phyloP scores from a whole-genome alignment of 2,888 invertebrate species.

The Operophtera brumata region DNA sequence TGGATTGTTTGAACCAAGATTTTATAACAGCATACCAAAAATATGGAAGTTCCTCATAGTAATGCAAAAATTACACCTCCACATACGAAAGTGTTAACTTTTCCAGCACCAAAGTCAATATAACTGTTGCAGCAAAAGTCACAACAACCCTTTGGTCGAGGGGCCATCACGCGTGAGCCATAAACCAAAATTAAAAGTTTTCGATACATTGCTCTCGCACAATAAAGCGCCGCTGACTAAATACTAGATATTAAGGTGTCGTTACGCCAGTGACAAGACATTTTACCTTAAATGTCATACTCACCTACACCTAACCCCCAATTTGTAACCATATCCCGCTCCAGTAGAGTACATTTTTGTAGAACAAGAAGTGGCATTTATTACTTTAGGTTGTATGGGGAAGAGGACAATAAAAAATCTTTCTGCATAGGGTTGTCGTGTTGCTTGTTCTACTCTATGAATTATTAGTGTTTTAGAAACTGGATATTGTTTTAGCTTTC shows the following conservation, averaged over 20 bases:
- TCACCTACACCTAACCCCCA: background rate
- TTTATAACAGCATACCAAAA: no score
- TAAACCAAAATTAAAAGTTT: slow-evolving; percentile 80
- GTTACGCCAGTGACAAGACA: slow-evolving; percentile 69
- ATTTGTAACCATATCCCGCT: slow-evolving; percentile 30
- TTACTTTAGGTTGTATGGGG: slow-evolving; percentile 27
- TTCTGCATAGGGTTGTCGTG: slow-evolving; percentile 70
- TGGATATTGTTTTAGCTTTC: slow-evolving; percentile 62
- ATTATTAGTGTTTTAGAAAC: slow-evolving; percentile 65
- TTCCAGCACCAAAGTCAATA: background rate
- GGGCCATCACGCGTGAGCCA: slow-evolving; percentile 62
- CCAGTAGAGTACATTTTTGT: slow-evolving; percentile 26
- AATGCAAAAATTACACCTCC: no score
- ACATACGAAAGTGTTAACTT: background rate
- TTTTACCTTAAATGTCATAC: slow-evolving; percentile 34
- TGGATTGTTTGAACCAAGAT: background rate
- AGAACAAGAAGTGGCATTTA: slow-evolving; percentile 8
- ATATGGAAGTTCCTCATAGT: background rate
- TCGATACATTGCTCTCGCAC: slow-evolving; percentile 75
- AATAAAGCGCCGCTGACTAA: slow-evolving; percentile 72
- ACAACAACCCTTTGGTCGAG: slow-evolving; percentile 36
- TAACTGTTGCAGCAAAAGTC: slow-evolving; percentile 18
- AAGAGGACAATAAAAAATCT: slow-evolving; percentile 59
- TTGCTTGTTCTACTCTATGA: slow-evolving; percentile 64
- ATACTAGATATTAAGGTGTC: slow-evolving; percentile 76